Evolutionary conservation across 1,140 invertebrate species (phyloP).

Genomic region (Neelides sp.): DNA sequence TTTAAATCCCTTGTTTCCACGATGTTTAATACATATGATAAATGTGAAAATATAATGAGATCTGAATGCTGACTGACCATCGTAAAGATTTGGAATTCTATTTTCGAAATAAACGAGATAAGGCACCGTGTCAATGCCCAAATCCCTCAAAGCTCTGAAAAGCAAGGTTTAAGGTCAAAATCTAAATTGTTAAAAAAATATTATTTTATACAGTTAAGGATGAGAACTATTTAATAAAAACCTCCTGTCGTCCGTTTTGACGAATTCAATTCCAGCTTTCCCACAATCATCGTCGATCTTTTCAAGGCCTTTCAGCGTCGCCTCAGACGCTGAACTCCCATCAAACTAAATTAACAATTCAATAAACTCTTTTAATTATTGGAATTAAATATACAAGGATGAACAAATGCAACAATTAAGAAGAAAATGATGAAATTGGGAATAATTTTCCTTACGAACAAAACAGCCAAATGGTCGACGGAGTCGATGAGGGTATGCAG

Average conservation of each 20-base stretch:
- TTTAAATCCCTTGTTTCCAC: neutral
- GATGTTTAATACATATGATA: conserved; percentile 8
- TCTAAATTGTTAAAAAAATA: too few species aligned
- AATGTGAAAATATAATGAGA: conserved; percentile 9
- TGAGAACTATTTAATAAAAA: conserved; percentile 15
- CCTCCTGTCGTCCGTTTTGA: conserved; percentile 69
- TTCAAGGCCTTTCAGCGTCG: conserved; percentile 67
- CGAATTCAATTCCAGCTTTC: conserved; percentile 82
- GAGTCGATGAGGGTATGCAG: conserved; percentile 67
- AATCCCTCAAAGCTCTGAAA: conserved; percentile 66
- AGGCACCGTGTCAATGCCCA: conserved; percentile 71
- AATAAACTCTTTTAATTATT: conserved; percentile 42
- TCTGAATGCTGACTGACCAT: conserved; percentile 45
- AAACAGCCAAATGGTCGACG: conserved; percentile 77
- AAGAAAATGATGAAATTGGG: conserved; percentile 4
- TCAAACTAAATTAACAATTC: neutral
- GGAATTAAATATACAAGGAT: too few species aligned
- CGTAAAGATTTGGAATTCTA: conserved; percentile 80
- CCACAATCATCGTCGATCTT: conserved; percentile 88
- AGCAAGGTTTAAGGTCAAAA: too few species aligned
- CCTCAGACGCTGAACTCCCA: conserved; percentile 10
- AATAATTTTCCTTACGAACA: conserved; percentile 45
- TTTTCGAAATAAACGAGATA: conserved; percentile 86
- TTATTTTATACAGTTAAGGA: conserved; percentile 21
- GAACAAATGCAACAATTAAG: too few species aligned